Evolutionary conservation across 2,113 vertebrate genomes (phyloP).

Genomic region (Chascanopsetta lugubris): DNA sequence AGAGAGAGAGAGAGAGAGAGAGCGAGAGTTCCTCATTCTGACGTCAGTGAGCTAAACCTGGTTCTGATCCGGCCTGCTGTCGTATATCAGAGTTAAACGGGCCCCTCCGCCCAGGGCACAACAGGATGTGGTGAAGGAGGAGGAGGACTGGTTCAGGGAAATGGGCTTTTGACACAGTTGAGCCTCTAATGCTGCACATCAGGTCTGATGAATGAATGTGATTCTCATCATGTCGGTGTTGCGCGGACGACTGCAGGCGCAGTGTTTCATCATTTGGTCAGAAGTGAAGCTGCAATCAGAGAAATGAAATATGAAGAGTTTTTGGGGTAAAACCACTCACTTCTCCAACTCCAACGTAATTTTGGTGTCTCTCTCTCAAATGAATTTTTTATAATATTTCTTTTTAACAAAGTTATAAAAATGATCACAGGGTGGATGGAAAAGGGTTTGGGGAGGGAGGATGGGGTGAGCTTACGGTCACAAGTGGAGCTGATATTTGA

Average conservation of each 20-base stretch:
- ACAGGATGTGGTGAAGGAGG: constrained; percentile 60
- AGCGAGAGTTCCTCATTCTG: constrained; percentile 45
- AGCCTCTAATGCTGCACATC: constrained; percentile 32
- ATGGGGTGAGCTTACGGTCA: background rate
- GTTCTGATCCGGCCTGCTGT: constrained; percentile 43
- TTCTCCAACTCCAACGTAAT: background rate
- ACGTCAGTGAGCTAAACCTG: constrained; percentile 62
- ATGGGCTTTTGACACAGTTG: constrained; percentile 64
- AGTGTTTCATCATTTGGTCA: background rate
- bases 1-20: constrained; percentile 35
- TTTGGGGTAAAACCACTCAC: background rate
- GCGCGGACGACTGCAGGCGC: constrained; percentile 5
- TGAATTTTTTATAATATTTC: too few relatives aligned
- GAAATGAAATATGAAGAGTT: background rate
- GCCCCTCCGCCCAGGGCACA: constrained; percentile 45
- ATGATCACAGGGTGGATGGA: background rate
- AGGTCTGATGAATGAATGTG: constrained; percentile 33
- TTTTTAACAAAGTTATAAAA: too few relatives aligned
- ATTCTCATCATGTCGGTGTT: constrained; percentile 4
- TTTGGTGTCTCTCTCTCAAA: background rate
- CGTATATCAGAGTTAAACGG: constrained; percentile 67
- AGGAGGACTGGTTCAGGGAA: constrained; percentile 60
- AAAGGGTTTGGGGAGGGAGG: background rate
- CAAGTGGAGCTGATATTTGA: too few relatives aligned
- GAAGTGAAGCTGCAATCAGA: background rate